Base-by-base conservation (phyloP, 1,140 invertebrate species). In the Psilanteris sp. region DNA sequence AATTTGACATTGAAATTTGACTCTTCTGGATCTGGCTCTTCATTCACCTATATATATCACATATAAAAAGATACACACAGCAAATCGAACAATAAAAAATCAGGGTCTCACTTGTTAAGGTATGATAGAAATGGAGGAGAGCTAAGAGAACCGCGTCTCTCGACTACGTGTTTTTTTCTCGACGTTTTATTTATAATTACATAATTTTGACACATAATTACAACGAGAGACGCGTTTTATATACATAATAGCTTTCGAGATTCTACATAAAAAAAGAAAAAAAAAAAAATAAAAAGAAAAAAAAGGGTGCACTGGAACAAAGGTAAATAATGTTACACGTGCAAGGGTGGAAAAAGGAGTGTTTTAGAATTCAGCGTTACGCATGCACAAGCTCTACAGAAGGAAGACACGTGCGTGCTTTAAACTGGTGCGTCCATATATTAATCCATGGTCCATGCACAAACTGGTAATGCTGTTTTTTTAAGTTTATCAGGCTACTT, bases 351-450 rank as follows among this genome's bases (percentile, higher is more conserved):
- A 41, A 32, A 52, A 24, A 41, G 43, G 39, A 41, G 64, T 50
- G 72, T 46, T 5, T 34, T 32, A 31, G 36, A 57, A 72, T 29
- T 54, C 48, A 68, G 36, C 29, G 15, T 72, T 78, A 71, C 74
- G 72, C 81, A 81, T 82, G 81, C 76, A 81, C 73, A 80, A 82
- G 39, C 50, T 71, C 74, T 80, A 79, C 27, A 34, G 54, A 54
- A 77, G 79, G 79, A 82, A 83, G 81, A 83, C 78, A 54, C 76
- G 77, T 76, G 78, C 76, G 52, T 74, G 72, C 66, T 68, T 77
- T 52, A 62, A 36, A 77, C 74, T 81, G 62, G 57, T 39, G 77
- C 48, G 70, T 81, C 81, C 80, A 41, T 36, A 64, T n/a, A 73
- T 79, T 55, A 78, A 77, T 79, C 64, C 77, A 29, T 78, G 79